phyloP scores from a whole-genome alignment of 2,888 invertebrate genomes.

The Diogma glabrata region DNA sequence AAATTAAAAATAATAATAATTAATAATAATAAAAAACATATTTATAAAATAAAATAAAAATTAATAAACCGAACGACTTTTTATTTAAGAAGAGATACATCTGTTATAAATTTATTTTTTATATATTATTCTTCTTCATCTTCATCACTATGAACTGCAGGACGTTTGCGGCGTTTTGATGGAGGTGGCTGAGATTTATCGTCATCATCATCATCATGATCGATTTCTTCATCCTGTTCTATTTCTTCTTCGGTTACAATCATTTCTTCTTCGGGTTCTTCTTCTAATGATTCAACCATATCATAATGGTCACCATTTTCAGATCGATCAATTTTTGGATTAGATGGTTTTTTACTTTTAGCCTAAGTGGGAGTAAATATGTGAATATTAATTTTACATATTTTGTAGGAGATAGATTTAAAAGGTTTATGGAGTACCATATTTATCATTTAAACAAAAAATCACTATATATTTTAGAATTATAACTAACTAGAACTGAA shows the following conservation, averaged over 20 bases:
- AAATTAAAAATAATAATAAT: too few relatives aligned
- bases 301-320: constrained; percentile 6
- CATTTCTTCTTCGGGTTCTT: not conserved
- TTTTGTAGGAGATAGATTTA: not conserved
- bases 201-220: constrained; percentile 1
- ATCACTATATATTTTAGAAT: too few relatives aligned
- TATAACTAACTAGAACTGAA: too few relatives aligned
- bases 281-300: constrained; percentile 6
- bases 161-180: constrained; percentile 4
- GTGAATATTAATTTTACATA: not conserved
- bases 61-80: too few relatives aligned
- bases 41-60: too few relatives aligned
- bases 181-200: constrained; percentile 5
- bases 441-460: too few relatives aligned
- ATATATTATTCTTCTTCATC: constrained; percentile 5
- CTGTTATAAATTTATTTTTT: too few relatives aligned
- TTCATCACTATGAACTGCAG: not conserved
- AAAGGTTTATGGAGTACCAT: not conserved
- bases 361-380: not conserved
- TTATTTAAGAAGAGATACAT: too few relatives aligned
- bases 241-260: not conserved
- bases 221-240: constrained; percentile 5
- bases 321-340: constrained; percentile 4
- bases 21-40: too few relatives aligned
- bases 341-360: constrained; percentile 2